Conservation (phyloP, 2,888 invertebrate species). For the Macaria liturata region DNA sequence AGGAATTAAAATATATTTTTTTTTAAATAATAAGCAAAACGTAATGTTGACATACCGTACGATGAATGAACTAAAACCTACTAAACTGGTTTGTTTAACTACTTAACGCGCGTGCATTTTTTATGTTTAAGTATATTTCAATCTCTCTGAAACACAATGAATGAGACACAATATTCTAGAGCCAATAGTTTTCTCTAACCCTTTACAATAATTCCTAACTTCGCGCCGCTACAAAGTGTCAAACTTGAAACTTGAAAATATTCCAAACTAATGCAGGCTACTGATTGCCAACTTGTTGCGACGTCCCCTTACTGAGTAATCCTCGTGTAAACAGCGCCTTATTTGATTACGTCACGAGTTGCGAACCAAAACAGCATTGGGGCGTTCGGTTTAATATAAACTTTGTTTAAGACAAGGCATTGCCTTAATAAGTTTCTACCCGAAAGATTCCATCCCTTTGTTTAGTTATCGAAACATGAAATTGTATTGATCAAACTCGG, state of each 20-base stretch:
- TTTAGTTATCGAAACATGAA: constrained; percentile 15
- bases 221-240: neutral
- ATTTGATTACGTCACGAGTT: constrained; percentile 23
- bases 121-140: too few species aligned
- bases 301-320: neutral
- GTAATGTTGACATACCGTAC: neutral
- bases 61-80: neutral
- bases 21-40: neutral
- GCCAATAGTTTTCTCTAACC: neutral
- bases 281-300: constrained; percentile 1
- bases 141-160: neutral
- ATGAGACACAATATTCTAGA: neutral
- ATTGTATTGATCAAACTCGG: constrained; percentile 14
- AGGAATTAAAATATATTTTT: neutral
- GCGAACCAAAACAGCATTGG: constrained; percentile 17
- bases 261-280: neutral
- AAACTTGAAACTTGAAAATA: neutral
- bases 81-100: neutral
- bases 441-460: constrained; percentile 19
- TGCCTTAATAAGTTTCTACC: constrained; percentile 23
- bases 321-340: constrained; percentile 12
- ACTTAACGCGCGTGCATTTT: too few species aligned
- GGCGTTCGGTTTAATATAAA: constrained; percentile 25
- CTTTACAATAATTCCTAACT: neutral
- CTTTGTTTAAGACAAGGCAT: constrained; percentile 22